Evolutionary conservation across 2,888 invertebrate genomes (phyloP), one percentile per base, ranked within the genome.

Genomic region (Taenaris catops): DNA sequence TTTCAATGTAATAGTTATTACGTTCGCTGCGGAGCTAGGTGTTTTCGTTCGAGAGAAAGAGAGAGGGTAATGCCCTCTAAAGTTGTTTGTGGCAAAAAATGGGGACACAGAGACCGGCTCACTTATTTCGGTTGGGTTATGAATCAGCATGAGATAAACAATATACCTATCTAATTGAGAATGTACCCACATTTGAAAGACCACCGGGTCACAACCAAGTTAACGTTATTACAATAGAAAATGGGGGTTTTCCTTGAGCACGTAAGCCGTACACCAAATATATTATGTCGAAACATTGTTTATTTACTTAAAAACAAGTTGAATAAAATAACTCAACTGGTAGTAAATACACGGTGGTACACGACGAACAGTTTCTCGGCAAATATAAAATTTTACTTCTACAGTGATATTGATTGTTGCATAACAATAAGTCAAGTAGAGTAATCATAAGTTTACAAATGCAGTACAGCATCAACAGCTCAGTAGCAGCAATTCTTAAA

Each of bases 61-160:
- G 55, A 59, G 69, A 72, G 84, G 81, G 72, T 75, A 79, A 73
- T 79, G 84, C 76, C 81, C 84, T 79, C 76, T 52, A 53, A 76
- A 80, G 83, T 80, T 83, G 84, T 81, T 84, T 81, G 80, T 71
- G 70, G 83, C 74, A 83, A 86, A 86, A 86, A 86, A 83, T 83
- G 81, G 63, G 84, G 80, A 74, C 83, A 72, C 68, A 41, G 65
- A 72, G 73, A 76, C 76, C 78, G 71, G 75, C 72, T 78, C 60
- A 66, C 74, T 81, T 73, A 79, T 75, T 80, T 81, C 72, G 68
- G 71, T 69, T 61, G 61, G 65, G 57, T 68, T 80, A 76, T 84
- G 83, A 84, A 74, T 84, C 81, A 81, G 69, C 69, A 70, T 75
- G 78, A 79, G 78, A 81, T 73, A 71, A 74, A 78, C 72, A 76